Evolutionary conservation across 2,113 vertebrate genomes (phyloP).

Genomic region (Lonchura striata): DNA sequence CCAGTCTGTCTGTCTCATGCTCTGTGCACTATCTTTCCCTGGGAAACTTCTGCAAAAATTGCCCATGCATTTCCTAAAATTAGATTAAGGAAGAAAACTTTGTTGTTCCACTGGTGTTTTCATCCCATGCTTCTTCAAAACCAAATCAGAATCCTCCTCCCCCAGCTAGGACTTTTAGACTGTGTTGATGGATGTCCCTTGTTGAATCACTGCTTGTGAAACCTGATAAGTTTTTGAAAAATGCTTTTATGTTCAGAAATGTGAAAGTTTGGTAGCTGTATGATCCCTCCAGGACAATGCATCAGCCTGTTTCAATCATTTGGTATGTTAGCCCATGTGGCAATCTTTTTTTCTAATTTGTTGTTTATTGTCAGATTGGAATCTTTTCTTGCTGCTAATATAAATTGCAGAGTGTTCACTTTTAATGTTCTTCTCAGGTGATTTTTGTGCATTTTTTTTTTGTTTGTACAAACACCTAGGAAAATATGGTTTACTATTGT

Average conservation of each 20-base stretch:
- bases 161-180: background rate
- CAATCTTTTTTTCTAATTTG: background rate
- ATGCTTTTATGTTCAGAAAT: background rate
- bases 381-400: background rate
- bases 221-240: background rate
- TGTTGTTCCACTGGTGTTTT: background rate
- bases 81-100: slow-evolving; percentile 3
- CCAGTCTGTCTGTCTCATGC: background rate
- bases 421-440: background rate
- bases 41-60: background rate
- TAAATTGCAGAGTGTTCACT: background rate
- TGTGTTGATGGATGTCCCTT: background rate
- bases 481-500: background rate
- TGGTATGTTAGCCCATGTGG: background rate
- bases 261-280: background rate
- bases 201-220: background rate
- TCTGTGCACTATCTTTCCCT: background rate
- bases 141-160: background rate
- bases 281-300: background rate
- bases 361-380: background rate
- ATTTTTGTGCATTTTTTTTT: background rate
- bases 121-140: background rate
- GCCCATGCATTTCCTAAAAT: background rate
- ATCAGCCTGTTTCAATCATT: background rate
- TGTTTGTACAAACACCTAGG: background rate